Base-by-base conservation (phyloP, 2,113 vertebrate genomes). In the Ammodytes dubius region DNA sequence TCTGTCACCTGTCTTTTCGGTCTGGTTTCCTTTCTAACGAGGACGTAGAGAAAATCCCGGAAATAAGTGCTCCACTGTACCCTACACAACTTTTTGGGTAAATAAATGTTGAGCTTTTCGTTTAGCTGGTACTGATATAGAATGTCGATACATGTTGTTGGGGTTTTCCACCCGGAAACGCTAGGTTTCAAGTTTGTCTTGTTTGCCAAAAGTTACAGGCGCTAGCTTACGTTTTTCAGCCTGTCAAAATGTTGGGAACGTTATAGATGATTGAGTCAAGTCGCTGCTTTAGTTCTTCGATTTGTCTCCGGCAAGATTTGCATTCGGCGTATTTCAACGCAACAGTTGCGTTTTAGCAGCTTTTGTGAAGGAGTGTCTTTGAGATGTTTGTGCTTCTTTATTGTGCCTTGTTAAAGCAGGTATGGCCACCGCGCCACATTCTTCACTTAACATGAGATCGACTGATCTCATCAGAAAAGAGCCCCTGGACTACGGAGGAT, bases 401-500 rank as follows among this genome's bases (percentile, higher is more conserved):
- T 17, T 58, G 69, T 71, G 1, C 39, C 40, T 61, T 67, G 2
- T 77, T 15, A 17, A 40, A 13, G 42, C 58, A 72, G 80, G 70
- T 65, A 95, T 95, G 94, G 88, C 93, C 61, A 50, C 96, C 74
- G 93, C 95, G 4, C 79, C 95, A 43, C 93, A 94, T n/a, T 86
- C 67, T 2, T 89, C 96, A 4, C 95, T 98, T 17, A 90, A 90
- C 0, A 97, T 99, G 96, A 95, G 87, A 5, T 93, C 96, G 3
- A 19, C 90, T 0, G 98, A 99, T 84, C 92, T 99, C 14, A 91
- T 94, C 65, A 91, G 91, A 64, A 93, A 87, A 43, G 75, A 93
- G 46, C 86, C 91, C 0, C 87, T 99, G 74, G 97, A 97, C 11
- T 95, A 95, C 17, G 98, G 98, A 58, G 96, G 97, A 5, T 99